A percentile compares a stretch with the other conserved stretches of the same genome.
phyloP scores from a whole-genome alignment of 2,797 vertebrate genomes.

The Helarctos malayanus region DNA sequence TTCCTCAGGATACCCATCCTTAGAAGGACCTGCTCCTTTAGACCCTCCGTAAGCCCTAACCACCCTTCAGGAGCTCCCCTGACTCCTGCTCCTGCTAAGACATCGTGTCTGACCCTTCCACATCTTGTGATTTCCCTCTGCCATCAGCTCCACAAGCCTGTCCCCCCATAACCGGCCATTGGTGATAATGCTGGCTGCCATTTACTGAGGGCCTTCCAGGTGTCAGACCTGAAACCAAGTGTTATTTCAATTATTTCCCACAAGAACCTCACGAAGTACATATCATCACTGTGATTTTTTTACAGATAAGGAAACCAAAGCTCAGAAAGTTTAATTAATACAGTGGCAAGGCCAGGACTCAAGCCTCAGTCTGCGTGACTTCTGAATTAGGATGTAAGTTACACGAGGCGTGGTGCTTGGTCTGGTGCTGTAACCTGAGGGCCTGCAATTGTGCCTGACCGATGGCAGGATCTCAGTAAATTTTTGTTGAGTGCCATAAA shows the following conservation, averaged over 20 bases:
- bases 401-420: accelerated
- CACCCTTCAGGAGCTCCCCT: background rate
- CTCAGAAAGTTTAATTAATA: background rate
- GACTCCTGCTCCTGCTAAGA: background rate
- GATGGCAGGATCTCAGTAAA: background rate
- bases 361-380: background rate
- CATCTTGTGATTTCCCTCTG: no score
- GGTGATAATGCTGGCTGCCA: background rate
- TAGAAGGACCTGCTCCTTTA: no score
- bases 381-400: background rate
- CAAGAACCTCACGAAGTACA: background rate
- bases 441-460: background rate
- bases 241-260: background rate
- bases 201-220: background rate
- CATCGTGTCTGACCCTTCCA: background rate
- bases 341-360: background rate
- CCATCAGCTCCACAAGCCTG: background rate
- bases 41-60: background rate
- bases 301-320: background rate
- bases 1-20: background rate
- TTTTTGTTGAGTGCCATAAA: background rate
- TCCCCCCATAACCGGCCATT: background rate
- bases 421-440: background rate
- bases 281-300: background rate
- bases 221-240: background rate